Base-by-base conservation (phyloP, 1,140 invertebrate species). In the Drosophila tani region DNA sequence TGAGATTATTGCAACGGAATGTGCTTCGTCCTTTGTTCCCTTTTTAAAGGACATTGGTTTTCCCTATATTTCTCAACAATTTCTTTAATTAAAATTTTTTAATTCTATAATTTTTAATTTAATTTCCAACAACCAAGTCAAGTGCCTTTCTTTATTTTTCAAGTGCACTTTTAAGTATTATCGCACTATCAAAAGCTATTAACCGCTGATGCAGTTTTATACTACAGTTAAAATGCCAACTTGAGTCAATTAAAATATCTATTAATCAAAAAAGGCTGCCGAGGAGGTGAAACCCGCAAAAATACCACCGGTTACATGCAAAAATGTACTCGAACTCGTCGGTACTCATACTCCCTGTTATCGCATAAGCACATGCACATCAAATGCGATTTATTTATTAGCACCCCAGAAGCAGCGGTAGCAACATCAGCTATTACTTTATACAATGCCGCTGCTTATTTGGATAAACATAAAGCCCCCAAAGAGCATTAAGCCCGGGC, bases 301-400 rank as follows among this genome's bases (percentile, higher is more conserved):
- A 19, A 11, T 35, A 35, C 32, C 32, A 3, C 32, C 11, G 32
- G 32, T 11, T 35, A 35, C 32, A 35, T 9, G 32, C 32, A 35
- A 53, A 53, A 35, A 53, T 19, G 5, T 50, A 38, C n/a, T 7
- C 9, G 5, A 29, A 53, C n/a, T 7, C 17, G 14, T 6, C 17
- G 19, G 19, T 4, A 53, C 6, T 55, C 32, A 6, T 2, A 38
- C 35, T 38, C 35, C 4, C 15, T 0, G 75, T 70, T 75, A 82
- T 82, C 66, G 45, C 56, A 51, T 59, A 38, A 50, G 75, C 46
- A 57, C 63, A 58, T 75, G 63, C 65, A 64, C 64, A 70, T 74
- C 64, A 82, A 82, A 79, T 86, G 84, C 70, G 82, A 87, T 87
- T 87, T 87, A 87, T 86, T 87, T 86, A 86, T 87, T 85, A 87